These are phyloP conservation scores for Saccopteryx bilineata DNA, from an alignment of 2,113 vertebrate species.

Conservation along the genomic window DNA sequence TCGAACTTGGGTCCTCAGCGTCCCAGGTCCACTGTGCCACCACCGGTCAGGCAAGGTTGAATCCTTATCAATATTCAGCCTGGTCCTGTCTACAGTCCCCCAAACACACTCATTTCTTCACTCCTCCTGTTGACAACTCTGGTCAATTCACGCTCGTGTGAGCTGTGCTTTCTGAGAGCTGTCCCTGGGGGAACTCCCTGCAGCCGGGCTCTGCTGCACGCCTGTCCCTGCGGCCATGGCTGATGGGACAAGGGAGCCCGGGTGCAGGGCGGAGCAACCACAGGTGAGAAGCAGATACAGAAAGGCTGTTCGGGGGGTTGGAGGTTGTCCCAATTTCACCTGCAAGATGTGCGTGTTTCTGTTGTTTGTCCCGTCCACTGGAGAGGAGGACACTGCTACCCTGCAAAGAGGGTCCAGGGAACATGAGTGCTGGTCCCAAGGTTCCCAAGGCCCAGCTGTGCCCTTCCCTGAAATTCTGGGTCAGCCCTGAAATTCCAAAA, in stretches of 20 bases:
- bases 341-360: background rate
- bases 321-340: background rate
- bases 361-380: background rate
- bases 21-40: too few relatives aligned
- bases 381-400: background rate
- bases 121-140: rapidly evolving
- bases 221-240: background rate
- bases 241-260: background rate
- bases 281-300: background rate
- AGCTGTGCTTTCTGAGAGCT: background rate
- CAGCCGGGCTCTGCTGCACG: background rate
- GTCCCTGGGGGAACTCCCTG: background rate
- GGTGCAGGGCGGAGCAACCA: background rate
- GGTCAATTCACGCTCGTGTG: rapidly evolving
- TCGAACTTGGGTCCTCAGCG: too few relatives aligned
- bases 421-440: background rate
- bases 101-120: background rate
- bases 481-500: background rate
- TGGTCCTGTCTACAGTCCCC: background rate
- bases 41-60: background rate
- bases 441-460: background rate
- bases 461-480: background rate
- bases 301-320: background rate
- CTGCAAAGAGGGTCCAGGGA: background rate
- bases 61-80: background rate